Conservation (phyloP, 2,888 invertebrate genomes). For the Brassicogethes aeneus region DNA sequence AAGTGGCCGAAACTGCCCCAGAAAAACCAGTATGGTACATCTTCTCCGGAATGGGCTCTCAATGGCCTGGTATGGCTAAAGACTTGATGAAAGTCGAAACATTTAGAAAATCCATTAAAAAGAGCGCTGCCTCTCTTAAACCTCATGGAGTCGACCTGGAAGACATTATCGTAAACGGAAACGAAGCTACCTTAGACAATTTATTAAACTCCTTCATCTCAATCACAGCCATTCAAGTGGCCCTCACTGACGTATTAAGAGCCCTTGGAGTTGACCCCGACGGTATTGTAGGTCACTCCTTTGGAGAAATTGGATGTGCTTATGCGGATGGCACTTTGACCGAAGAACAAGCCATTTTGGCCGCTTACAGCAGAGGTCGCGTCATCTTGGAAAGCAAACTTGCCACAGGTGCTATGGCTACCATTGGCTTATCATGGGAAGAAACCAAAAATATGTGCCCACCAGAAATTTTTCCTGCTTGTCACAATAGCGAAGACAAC, state of each 20-base stretch:
- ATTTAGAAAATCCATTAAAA: slow-evolving; percentile 70
- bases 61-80: slow-evolving; percentile 94
- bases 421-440: slow-evolving; percentile 84
- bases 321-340: slow-evolving; percentile 95
- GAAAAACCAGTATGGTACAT: slow-evolving; percentile 87
- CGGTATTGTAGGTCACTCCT: slow-evolving; percentile 94
- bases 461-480: slow-evolving; percentile 74
- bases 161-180: slow-evolving; percentile 66
- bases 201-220: slow-evolving; percentile 86
- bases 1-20: slow-evolving; percentile 40
- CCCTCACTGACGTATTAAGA: slow-evolving; percentile 80
- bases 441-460: slow-evolving; percentile 67
- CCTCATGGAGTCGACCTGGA: slow-evolving; percentile 78
- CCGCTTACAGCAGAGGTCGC: slow-evolving; percentile 89
- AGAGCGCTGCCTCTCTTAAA: slow-evolving; percentile 66
- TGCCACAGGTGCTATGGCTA: slow-evolving; percentile 80
- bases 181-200: slow-evolving; percentile 71
- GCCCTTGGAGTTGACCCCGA: slow-evolving; percentile 74
- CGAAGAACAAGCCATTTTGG: slow-evolving; percentile 85
- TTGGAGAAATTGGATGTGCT: slow-evolving; percentile 87
- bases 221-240: slow-evolving; percentile 94
- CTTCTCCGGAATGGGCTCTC: slow-evolving; percentile 97
- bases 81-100: slow-evolving; percentile 73
- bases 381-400: slow-evolving; percentile 70
- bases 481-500: slow-evolving; percentile 90